Base-by-base conservation (phyloP, 2,888 invertebrate genomes). In the Thelaira solivaga region DNA sequence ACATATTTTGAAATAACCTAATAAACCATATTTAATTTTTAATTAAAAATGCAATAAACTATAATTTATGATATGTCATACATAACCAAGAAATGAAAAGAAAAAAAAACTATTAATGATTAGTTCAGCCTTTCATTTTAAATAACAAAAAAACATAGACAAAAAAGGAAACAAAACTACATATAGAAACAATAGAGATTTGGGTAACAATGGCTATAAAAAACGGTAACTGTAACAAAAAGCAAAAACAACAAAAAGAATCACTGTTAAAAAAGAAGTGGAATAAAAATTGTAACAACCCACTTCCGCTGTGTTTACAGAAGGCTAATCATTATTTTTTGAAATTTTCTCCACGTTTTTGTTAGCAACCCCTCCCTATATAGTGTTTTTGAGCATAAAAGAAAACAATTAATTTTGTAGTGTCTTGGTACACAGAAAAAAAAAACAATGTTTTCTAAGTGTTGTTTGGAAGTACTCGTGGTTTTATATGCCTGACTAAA, bases 251-350 rank as follows among this genome's bases (percentile, higher is more conserved):
- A 51, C 64, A 77, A 68, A 57, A 59, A 57, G 61, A 61, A 43
- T 24, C 5, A 36, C 51, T 59, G 10, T 53, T 13, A 24, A 36
- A 57, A 72, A 67, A 47, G 7, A 61, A 61, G 45, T 20, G 5
- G 43, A 61, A 51, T 11, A 51, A 18, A 49, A 64, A 64, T 39
- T 69, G 69, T 55, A 64, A 74, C 77, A 78, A 69, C 77, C 77
- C 77, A 78, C 77, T 74, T 78, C 73, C 77, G 77, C 51, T 74
- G 39, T 73, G 67, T 62, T 77, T 59, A 68, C 68, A 78, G 39
- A 43, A 53, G 77, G 68, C 73, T 78, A 74, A 78, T 78, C 55
- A 74, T 64, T 39, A 61, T 64, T 64, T 59, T 43, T 69, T 26
- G 26, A 49, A 26, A 34, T 47, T 67, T 49, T 22, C 31, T 39